These are phyloP conservation scores for Alectura lathami DNA, from an alignment of 2,113 vertebrate genomes.

Conservation along the genomic window DNA sequence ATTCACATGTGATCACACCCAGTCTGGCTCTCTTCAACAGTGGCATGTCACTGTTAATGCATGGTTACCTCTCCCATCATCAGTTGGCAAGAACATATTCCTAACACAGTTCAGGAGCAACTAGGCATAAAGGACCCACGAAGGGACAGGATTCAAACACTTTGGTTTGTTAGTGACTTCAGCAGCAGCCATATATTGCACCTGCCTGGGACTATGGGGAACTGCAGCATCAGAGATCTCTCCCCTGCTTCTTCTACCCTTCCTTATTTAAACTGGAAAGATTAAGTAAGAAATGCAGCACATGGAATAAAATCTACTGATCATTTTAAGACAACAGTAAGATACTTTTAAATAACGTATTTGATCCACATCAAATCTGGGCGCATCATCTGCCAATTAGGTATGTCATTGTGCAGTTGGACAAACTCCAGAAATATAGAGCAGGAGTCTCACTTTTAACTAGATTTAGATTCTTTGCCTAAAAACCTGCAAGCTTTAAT, in stretches of 20 bases:
- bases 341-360: conserved; percentile 54
- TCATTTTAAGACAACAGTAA: conserved; percentile 47
- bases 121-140: not conserved
- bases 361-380: not conserved
- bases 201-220: conserved; percentile 28
- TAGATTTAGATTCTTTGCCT: not conserved
- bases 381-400: not conserved
- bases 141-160: not conserved
- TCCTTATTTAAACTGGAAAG: conserved; percentile 62
- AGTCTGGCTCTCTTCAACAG: not conserved
- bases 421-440: not conserved
- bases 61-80: not conserved
- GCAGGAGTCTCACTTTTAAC: not conserved
- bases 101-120: not conserved
- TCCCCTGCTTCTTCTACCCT: not conserved
- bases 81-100: not conserved
- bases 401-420: not conserved
- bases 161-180: not conserved
- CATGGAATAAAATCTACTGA: conserved; percentile 35
- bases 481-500: not conserved
- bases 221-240: conserved; percentile 24
- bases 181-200: not conserved
- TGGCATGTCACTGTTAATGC: not conserved
- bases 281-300: conserved; percentile 69
- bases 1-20: not conserved